Evolutionary conservation across 2,797 vertebrate genomes (phyloP).

Genomic region (Xiphorhynchus erythropygius): DNA sequence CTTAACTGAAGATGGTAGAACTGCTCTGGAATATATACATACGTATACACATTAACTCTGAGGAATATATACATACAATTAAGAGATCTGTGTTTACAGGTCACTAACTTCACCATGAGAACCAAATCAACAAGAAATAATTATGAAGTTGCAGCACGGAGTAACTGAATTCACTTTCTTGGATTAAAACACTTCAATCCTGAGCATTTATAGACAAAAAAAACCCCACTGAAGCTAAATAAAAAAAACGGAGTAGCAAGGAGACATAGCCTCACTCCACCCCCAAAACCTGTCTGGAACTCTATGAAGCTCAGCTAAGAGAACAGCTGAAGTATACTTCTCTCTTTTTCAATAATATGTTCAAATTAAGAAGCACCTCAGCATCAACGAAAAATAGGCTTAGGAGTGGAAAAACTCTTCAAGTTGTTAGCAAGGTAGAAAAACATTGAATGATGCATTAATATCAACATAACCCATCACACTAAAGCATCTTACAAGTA

Average conservation of each 20-base stretch:
- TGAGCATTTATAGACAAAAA: neutral
- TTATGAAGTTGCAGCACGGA: neutral
- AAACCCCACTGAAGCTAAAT: neutral
- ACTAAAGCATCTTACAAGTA: neutral
- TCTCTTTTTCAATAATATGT: neutral
- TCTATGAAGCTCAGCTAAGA: neutral
- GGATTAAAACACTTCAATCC: neutral
- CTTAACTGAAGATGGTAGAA: neutral
- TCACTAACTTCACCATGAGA: neutral
- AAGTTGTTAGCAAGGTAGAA: neutral
- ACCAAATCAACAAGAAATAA: neutral
- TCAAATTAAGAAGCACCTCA: neutral
- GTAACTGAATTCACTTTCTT: neutral
- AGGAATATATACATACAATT: neutral
- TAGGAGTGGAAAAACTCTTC: neutral
- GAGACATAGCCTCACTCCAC: neutral
- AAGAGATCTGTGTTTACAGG: neutral
- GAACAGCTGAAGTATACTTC: neutral
- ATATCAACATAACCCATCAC: neutral
- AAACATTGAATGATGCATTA: neutral
- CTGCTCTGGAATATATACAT: neutral
- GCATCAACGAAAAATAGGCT: neutral
- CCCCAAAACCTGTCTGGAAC: neutral
- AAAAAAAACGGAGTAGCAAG: neutral
- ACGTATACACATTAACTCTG: neutral